Conservation (phyloP, 2,797 vertebrate species). For the Trichosurus vulpecula region DNA sequence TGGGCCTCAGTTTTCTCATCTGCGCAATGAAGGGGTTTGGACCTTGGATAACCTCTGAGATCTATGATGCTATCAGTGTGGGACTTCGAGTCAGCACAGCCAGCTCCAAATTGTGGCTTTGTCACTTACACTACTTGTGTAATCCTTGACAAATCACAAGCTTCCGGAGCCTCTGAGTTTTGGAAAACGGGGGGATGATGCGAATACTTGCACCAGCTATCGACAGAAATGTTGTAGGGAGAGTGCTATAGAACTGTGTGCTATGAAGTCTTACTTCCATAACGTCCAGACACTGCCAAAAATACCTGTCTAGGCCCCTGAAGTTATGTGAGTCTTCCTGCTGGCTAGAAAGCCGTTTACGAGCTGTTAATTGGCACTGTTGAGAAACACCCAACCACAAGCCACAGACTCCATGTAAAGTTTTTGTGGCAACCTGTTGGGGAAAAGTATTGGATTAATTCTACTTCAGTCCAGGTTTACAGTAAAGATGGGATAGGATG, state of each 20-base stretch:
- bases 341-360: slow-evolving; percentile 5
- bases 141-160: not conserved
- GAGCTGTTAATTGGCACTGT: slow-evolving; percentile 34
- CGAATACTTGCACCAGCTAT: not conserved
- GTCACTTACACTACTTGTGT: not conserved
- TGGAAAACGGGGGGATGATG: not conserved
- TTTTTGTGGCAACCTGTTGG: slow-evolving; percentile 40
- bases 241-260: not conserved
- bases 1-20: not conserved
- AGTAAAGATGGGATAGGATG: not conserved
- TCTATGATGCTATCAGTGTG: not conserved
- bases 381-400: slow-evolving; percentile 1
- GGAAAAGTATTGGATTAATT: slow-evolving; percentile 15
- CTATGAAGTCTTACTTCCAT: slow-evolving; percentile 47
- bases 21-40: not conserved
- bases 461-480: slow-evolving; percentile 23
- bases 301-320: slow-evolving; percentile 3
- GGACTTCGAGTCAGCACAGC: not conserved
- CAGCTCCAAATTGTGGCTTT: not conserved
- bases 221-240: not conserved
- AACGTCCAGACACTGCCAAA: not conserved
- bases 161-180: not conserved
- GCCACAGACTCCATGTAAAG: slow-evolving; percentile 25
- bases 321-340: not conserved
- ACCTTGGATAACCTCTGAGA: not conserved